Conservation (phyloP, 1,140 invertebrate genomes). For the Drosophila albomicans region DNA sequence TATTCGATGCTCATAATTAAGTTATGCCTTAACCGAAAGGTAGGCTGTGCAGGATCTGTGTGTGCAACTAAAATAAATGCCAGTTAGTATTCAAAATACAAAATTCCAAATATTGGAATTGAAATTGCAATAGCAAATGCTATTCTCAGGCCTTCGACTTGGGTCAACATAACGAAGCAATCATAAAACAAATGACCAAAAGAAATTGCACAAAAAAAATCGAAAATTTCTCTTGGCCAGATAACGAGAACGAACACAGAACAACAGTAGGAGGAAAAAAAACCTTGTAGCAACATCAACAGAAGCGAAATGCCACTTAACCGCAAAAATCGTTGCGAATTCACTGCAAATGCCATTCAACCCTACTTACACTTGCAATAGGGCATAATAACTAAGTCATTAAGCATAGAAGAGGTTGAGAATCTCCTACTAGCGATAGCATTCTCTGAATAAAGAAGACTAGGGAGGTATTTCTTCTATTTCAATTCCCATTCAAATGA, state of each 20-base stretch:
- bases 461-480: neutral
- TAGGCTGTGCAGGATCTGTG: neutral
- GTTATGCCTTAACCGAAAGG: constrained; percentile 12
- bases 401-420: constrained; percentile 14
- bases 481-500: constrained; percentile 1
- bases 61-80: constrained; percentile 13
- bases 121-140: constrained; percentile 17
- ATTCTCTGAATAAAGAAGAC: neutral
- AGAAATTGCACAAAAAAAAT: constrained; percentile 35
- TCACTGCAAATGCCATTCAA: constrained; percentile 31
- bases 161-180: constrained; percentile 49
- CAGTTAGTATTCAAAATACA: constrained; percentile 14
- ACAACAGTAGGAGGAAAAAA: neutral
- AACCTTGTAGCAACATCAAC: neutral
- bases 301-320: constrained; percentile 53
- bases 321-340: constrained; percentile 49
- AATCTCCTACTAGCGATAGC: neutral
- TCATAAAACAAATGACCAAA: constrained; percentile 57
- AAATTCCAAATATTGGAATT: neutral
- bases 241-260: constrained; percentile 17
- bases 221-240: constrained; percentile 6
- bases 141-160: constrained; percentile 2
- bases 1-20: constrained; percentile 42
- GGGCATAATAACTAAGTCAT: constrained; percentile 54
- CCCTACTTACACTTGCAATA: constrained; percentile 24